phyloP scores from a whole-genome alignment of 2,113 vertebrate species.

The Atractosteus spatula region DNA sequence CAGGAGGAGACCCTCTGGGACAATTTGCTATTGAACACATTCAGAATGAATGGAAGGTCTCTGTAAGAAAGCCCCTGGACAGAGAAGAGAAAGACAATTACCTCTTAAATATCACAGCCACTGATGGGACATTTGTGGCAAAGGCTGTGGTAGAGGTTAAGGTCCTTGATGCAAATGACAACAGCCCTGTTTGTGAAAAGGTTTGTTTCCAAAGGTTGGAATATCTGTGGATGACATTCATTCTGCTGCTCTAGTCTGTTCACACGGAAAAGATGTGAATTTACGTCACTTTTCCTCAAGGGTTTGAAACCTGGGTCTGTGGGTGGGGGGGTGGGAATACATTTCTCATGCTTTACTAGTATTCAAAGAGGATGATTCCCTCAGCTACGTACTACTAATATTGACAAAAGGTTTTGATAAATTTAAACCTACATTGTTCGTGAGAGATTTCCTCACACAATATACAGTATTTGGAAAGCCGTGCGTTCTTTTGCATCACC shows the following conservation, averaged over 20 bases:
- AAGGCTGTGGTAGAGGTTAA: constrained; percentile 93
- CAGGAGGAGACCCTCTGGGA: constrained; percentile 89
- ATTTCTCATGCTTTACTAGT: too few species aligned
- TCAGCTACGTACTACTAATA: too few species aligned
- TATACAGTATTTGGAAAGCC: too few species aligned
- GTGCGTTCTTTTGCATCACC: too few species aligned
- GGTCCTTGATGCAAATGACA: constrained; percentile 96
- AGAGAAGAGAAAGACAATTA: constrained; percentile 91
- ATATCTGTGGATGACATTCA: neutral
- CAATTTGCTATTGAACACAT: constrained; percentile 90
- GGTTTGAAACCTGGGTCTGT: neutral
- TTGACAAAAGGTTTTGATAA: too few species aligned
- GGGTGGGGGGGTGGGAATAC: too few species aligned
- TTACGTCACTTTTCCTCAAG: neutral
- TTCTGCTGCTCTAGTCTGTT: too few species aligned
- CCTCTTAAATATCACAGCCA: constrained; percentile 91
- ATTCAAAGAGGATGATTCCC: too few species aligned
- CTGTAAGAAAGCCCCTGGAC: constrained; percentile 87
- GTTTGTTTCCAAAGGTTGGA: constrained; percentile 53
- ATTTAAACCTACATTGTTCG: too few species aligned
- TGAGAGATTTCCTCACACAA: too few species aligned
- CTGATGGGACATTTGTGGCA: constrained; percentile 87
- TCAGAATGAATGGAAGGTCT: constrained; percentile 96
- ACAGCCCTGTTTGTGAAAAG: constrained; percentile 91
- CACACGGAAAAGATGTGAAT: too few species aligned